Evolutionary conservation across 2,888 invertebrate genomes (phyloP), one percentile per base, ranked within the genome.

Genomic region (Phanerotoma sp.): DNA sequence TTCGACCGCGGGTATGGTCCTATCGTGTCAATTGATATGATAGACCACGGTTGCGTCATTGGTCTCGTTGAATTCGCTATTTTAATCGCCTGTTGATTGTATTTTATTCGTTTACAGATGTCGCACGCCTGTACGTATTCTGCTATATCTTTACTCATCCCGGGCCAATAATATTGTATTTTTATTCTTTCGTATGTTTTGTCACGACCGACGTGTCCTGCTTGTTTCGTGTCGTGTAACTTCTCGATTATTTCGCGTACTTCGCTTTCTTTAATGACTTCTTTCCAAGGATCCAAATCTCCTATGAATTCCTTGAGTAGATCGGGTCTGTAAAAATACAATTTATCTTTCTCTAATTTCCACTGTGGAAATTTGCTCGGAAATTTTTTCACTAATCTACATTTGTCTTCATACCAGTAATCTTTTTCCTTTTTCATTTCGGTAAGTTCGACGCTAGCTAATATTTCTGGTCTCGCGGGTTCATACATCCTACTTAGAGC

Each of bases 401-500:
- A 28, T 35, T 60, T 60, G 3, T 46, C 53, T 1, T 48, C 16
- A 21, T 54, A 60, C 57, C 60, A 57, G 15, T 53, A 30, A 4
- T 47, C 51, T 3, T 52, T 50, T 25, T 59, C 48, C 3, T 56
- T 48, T n/a, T 51, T 20, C 7, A 50, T 28, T 51, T 54, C 55
- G 1, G 51, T 53, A 0, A 38, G 7, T 9, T 55, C 55, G 9
- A 46, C 47, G 11, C 54, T 46, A 6, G 10, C 6, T 2, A 16
- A 10, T 2, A 3, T 7, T 9, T 5, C 10, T 11, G 11, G 3
- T 4, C 18, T 10, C 3, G 7, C 7, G 6, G 44, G 15, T 9
- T 62, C 54, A 21, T 49, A 53, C 56, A 56, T 56, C 2, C 56
- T 35, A 2, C 56, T 54, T 5, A 57, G 25, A 0, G 57, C 59